Base-by-base conservation (phyloP, 2,888 invertebrate genomes). In the Strigamia crassipes region DNA sequence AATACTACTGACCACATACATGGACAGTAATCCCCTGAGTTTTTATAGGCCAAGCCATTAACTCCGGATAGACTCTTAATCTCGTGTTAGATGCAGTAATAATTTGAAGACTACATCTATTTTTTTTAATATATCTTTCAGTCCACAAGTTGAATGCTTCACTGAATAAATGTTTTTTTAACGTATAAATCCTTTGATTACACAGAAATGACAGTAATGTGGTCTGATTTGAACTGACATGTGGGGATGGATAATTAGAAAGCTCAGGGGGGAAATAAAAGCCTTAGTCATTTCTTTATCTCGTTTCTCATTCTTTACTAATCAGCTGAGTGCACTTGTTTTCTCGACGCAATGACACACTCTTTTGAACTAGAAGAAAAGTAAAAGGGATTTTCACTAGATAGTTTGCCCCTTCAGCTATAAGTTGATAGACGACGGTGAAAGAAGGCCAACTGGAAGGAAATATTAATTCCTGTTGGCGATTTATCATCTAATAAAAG, bases 401-500 rank as follows among this genome's bases (percentile, higher is more conserved):
- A 73, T 18, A 56, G 56, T 56, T 56, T n/a, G 56, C 18, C 9
- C 18, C 18, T 56, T 56, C 56, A 18, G 18, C 15, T 21, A 18
- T n/a, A 46, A 46, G 9, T 46, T 46, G 46, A n/a, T 15, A 46
- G 27, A 46, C 13, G 13, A 46, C 13, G 12, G 61, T 2, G 38
- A 38, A 38, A 38, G 38, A 38, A 2, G 38, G 10, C 38, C 9
- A 23, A 3, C 27, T 12, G 6, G 21, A 0, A 66, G 15, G 31
- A 31, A 73, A 27, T 13, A 56, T 31, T 73, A 73, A 73, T 73
- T 31, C 73, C 5, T 73, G 4, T 73, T 27, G 6, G 15, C 31
- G 73, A 73, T 73, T 73, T 73, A 73, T 73, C n/a, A 27, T 10
- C 27, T 12, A 73, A 73, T 73, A 73, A 73, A 73, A 23, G 31